A percentile compares a stretch with the other conserved stretches of the same genome.
These are phyloP conservation scores for Leptogaster cylindrica DNA, from an alignment of 2,888 invertebrate genomes.

Conservation along the genomic window DNA sequence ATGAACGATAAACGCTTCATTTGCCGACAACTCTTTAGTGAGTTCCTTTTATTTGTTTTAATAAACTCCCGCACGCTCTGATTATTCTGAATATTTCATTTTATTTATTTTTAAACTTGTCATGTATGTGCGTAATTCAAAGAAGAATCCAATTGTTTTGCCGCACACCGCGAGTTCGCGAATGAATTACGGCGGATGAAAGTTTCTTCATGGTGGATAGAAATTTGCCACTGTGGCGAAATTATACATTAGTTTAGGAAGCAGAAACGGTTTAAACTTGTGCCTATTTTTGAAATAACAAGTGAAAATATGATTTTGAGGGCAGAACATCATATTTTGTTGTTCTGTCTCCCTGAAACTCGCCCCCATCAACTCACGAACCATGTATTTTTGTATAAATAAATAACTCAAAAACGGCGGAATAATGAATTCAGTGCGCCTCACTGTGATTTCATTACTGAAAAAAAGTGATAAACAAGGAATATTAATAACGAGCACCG, in stretches of 20 bases:
- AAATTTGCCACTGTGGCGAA: not conserved
- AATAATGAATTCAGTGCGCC: constrained; percentile 28
- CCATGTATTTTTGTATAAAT: constrained; percentile 12
- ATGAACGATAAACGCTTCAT: not conserved
- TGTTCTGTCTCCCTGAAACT: not conserved
- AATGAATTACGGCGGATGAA: not conserved
- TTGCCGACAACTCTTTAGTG: not conserved
- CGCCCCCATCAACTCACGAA: not conserved
- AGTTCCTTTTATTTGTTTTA: constrained; percentile 1
- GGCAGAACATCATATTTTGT: not conserved
- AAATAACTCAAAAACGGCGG: constrained; percentile 1
- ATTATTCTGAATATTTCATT: constrained; percentile 37
- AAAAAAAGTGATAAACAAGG: constrained; percentile 36
- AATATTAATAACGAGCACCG: constrained; percentile 30
- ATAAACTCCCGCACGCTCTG: not conserved
- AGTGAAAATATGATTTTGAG: not conserved
- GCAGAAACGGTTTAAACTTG: not conserved
- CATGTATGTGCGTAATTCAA: not conserved
- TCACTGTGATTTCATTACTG: constrained; percentile 26
- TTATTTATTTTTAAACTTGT: constrained; percentile 34
- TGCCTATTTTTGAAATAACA: not conserved
- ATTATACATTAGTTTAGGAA: constrained; percentile 20
- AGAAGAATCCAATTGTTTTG: no score
- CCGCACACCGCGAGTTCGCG: no score
- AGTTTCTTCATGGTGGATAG: not conserved